Evolutionary conservation across 2,113 vertebrate genomes (phyloP), one percentile per base, ranked within the genome.

Genomic region (Cervus canadensis): DNA sequence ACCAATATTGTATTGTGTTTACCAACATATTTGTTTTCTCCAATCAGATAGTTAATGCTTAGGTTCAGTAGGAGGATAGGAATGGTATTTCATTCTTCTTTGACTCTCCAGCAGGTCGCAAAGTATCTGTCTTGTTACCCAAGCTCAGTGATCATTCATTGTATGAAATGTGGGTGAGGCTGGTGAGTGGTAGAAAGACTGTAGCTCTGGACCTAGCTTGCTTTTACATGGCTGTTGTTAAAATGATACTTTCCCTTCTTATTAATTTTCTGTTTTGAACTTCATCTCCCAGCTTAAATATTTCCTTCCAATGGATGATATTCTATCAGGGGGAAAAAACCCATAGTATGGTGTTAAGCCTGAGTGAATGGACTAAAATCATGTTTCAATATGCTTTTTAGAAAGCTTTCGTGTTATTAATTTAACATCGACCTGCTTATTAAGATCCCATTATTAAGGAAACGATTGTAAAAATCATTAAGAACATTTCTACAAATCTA

Each of bases 371-470:
- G 78, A 13, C 54, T 93, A 96, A 96, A 97, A 96, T 96, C 62
- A 76, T 84, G 71, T 92, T 97, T 94, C 96, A 96, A 45, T 95
- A 91, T 52, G 64, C 78, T 95, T 97, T 98, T 97, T 64, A 95
- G 93, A 95, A 95, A 94, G 89, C 85, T 94, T 95, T 62, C 33
- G 12, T 71, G 60, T 98, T 96, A 97, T 98, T 94, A 96, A 97
- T 97, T 98, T 98, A 98, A 96, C 95, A 97, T 94, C 11, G 95
- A 97, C 94, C 89, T 93, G 85, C 95, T 97, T 97, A 95, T 96
- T 97, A 95, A 50, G 88, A 87, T 94, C 71, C 97, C 97, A 95
- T 96, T 97, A 96, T 96, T 95, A 98, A 97, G 97, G 94, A 97
- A 97, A 93, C 95, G 64, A 96, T 97, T 94, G 71, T 96, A 96